Evolutionary conservation across 2,888 invertebrate genomes (phyloP).

Genomic region (Lithophane semibrunnea): DNA sequence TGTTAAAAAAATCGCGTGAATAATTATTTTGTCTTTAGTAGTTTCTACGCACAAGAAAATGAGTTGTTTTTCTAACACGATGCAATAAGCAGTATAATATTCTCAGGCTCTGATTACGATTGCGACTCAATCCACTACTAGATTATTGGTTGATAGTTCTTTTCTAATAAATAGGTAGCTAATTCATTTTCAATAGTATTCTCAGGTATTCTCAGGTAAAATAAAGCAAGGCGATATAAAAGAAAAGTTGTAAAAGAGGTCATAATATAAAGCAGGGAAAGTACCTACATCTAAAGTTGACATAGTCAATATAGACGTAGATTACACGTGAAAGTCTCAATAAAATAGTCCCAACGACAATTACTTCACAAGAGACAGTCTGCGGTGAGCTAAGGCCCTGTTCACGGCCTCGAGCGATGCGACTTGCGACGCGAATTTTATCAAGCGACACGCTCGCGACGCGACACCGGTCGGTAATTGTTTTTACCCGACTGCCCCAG

Average conservation of each 20-base stretch:
- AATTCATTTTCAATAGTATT: neutral
- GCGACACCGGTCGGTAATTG: too few species aligned
- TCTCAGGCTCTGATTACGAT: neutral
- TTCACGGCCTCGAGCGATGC: neutral
- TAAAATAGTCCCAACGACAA: constrained; percentile 48
- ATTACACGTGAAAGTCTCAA: constrained; percentile 55
- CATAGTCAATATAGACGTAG: constrained; percentile 26
- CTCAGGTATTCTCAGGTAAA: neutral
- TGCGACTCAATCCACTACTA: neutral
- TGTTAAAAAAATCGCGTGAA: neutral
- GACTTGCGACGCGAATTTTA: neutral
- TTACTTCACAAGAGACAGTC: constrained; percentile 36
- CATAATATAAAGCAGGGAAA: constrained; percentile 23
- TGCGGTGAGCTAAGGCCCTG: neutral
- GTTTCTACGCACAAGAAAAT: neutral
- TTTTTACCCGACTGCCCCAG: too few species aligned
- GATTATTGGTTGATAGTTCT: neutral
- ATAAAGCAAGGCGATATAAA: constrained; percentile 18
- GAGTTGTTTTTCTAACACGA: constrained; percentile 1
- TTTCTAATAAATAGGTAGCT: neutral
- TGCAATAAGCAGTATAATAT: neutral
- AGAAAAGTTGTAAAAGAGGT: constrained; percentile 25
- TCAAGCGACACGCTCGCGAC: neutral
- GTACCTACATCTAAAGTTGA: constrained; percentile 21
- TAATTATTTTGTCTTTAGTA: neutral